Evolutionary conservation across 2,797 vertebrate genomes (phyloP), one percentile per base, ranked within the genome.

Genomic region (Tiaroga cobitis): DNA sequence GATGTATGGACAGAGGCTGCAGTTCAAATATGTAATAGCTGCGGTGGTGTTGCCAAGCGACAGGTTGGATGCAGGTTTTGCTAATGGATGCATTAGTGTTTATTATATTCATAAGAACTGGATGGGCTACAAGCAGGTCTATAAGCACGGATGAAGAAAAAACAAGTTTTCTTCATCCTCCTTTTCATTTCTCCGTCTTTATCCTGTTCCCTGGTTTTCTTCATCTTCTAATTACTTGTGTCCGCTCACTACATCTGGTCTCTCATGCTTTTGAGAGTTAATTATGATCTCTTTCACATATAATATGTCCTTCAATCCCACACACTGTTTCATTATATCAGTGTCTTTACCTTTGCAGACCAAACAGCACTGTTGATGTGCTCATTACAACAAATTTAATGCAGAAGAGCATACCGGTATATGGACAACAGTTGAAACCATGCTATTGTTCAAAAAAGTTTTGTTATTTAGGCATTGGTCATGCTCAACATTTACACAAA

Each of bases 31-130:
- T 37, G 18, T 74, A 49, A 49, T 49, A 76, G 49, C 11, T 76
- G n/a, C n/a, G 51, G 15, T 63, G 37, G n/a, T 43, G 76, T 78
- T 78, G 76, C 76, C 56, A 78, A 63, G 76, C 37, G 9, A 78
- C 76, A 43, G 39, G 34, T 8, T 78, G n/a, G 63, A 78, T 63
- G n/a, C 37, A 63, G 56, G 56, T 43, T 63, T 78, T 78, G n/a
- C 56, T 43, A 63, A 43, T 78, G 76, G 76, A 43, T 78, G 37
- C 56, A 63, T 78, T 43, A 63, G 76, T 18, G n/a, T 78, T 63
- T 78, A 29, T 63, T 78, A 41, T 63, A 29, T 63, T 63, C 24
- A 43, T 63, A 63, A 21, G 56, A 78, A 63, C 43, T 3, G 3
- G 18, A 78, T 21, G 56, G 18, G 56, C 37, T 63, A 63, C 37